These are phyloP conservation scores for Pseudochromis fuscus DNA, from an alignment of 2,797 vertebrate genomes.

Conservation along the genomic window DNA sequence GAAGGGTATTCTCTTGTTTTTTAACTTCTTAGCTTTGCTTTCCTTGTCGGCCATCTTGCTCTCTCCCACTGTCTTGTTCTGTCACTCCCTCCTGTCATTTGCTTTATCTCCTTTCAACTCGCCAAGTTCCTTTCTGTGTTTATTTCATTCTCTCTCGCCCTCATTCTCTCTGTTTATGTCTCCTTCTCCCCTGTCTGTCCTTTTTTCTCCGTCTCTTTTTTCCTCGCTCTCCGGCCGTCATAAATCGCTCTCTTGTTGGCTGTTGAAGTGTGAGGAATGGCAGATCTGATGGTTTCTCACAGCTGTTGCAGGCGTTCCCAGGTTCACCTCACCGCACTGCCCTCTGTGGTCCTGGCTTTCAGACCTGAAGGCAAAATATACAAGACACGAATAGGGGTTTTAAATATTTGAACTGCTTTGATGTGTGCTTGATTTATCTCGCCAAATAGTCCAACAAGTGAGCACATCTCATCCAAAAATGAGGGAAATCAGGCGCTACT, in stretches of 20 bases:
- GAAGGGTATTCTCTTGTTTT: not conserved
- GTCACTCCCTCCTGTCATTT: constrained; percentile 26
- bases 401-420: constrained; percentile 78
- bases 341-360: constrained; percentile 65
- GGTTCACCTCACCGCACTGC: constrained; percentile 67
- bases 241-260: constrained; percentile 81
- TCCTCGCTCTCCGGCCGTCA: constrained; percentile 48
- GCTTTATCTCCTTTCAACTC: constrained; percentile 56
- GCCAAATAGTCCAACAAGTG: constrained; percentile 24
- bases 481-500: constrained; percentile 28
- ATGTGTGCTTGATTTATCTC: constrained; percentile 64
- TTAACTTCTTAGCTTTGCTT: constrained; percentile 1
- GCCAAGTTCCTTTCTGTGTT: constrained; percentile 55
- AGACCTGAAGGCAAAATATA: constrained; percentile 77
- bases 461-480: constrained; percentile 39
- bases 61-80: constrained; percentile 4
- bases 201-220: constrained; percentile 28
- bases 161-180: constrained; percentile 64
- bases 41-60: constrained; percentile 24
- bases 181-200: constrained; percentile 35
- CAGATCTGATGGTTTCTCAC: constrained; percentile 79
- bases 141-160: constrained; percentile 57
- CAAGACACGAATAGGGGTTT: constrained; percentile 63
- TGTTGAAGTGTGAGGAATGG: constrained; percentile 84
- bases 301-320: constrained; percentile 76